Conservation (phyloP, 2,113 vertebrate genomes). For the Triplophysa dalaica region DNA sequence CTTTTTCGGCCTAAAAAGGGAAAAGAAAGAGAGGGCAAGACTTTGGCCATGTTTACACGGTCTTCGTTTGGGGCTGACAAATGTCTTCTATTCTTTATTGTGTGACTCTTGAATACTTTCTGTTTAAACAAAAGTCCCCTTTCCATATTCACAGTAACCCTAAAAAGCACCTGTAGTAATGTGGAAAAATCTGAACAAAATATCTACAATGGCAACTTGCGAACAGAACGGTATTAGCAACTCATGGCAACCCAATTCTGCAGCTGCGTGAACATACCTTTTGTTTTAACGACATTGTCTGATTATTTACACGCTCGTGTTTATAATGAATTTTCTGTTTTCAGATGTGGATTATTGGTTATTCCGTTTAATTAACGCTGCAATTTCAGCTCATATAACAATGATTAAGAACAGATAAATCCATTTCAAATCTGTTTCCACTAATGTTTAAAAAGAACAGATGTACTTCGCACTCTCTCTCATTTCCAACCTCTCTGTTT, state of each 20-base stretch:
- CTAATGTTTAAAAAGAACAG: constrained; percentile 47
- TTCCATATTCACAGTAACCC: too few relatives aligned
- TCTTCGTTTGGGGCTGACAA: too few relatives aligned
- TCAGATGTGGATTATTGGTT: constrained; percentile 41
- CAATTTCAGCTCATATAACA: constrained; percentile 40
- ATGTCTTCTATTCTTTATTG: neutral
- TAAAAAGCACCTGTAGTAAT: too few relatives aligned
- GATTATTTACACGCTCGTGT: constrained; percentile 25
- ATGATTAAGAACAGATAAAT: constrained; percentile 50
- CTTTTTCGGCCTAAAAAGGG: neutral
- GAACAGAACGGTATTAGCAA: too few relatives aligned
- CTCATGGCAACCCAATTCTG: too few relatives aligned
- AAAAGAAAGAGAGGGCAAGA: neutral
- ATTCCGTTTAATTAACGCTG: constrained; percentile 47
- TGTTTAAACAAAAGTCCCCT: too few relatives aligned
- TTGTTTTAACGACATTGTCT: constrained; percentile 37
- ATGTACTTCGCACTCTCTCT: constrained; percentile 36
- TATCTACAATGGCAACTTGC: too few relatives aligned
- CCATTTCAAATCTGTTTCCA: constrained; percentile 43
- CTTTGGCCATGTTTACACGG: too few relatives aligned
- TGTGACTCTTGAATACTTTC: neutral
- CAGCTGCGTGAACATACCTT: neutral
- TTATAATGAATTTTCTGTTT: constrained; percentile 32
- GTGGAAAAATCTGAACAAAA: constrained; percentile 21
- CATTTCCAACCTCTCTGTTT: constrained; percentile 46